Evolutionary conservation across 2,113 vertebrate species (phyloP), one percentile per base, ranked within the genome.

Genomic region (Spheniscus mendiculus): DNA sequence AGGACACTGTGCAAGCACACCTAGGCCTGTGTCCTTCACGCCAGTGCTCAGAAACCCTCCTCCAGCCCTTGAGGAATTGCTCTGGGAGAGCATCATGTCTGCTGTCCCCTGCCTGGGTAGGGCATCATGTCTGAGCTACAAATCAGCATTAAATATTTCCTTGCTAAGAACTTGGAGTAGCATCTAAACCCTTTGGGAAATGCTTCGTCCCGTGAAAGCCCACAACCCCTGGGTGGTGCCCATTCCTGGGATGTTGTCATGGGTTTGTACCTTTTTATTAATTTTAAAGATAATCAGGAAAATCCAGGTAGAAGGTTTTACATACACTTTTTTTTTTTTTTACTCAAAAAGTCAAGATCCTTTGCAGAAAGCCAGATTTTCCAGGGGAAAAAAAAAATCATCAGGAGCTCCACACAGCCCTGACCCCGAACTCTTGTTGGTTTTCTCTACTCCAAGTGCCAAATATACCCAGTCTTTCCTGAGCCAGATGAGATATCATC

Each of bases 11-110:
- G 62, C 36, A 11, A 44, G 62, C 45, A 34, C 42, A 5, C 4
- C 9, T 3, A 3, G 49, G 56, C 21, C 56, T 4, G 0, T 4
- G 11, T 15, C 58, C 63, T 78, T 42, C 58, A 27, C 3, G 1
- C 7, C 30, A 27, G 34, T 1, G 12, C 83, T 34, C 82, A 44
- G 20, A 52, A 66, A 55, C 15, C 23, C 47, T 53, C 25, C 47
- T 40, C 32, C 69, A 86, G 10, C 49, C 50, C 67, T 27, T 9
- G 15, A 44, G 45, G 61, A 49, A 30, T 10, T 25, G 58, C 32
- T 86, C 2, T 40, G 29, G 21, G 45, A 90, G 40, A 77, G 5
- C 55, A 27, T 16, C 12, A 0, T 0, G 5, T 16, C 47, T 56
- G 27, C 20, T 38, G n/a, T 7, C n/a, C 27, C 52, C 36, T 61